These are phyloP conservation scores for Whitmania pigra DNA, from an alignment of 1,140 invertebrate species.

Conservation along the genomic window DNA sequence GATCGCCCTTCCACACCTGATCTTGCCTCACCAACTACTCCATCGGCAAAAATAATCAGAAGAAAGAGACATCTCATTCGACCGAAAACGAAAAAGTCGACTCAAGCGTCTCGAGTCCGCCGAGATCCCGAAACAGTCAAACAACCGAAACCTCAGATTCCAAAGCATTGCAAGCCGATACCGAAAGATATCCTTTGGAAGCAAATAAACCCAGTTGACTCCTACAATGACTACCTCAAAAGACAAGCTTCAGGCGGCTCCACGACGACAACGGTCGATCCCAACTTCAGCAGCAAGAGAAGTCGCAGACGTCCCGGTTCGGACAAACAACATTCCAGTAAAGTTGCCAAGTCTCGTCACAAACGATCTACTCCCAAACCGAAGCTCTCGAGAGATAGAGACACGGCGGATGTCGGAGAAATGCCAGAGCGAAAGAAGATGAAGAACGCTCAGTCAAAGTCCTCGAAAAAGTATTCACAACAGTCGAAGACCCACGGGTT, in stretches of 20 bases:
- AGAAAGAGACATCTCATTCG: too few species aligned
- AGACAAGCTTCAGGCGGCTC: too few species aligned
- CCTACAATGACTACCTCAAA: conserved; percentile 7
- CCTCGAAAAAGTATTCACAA: too few species aligned
- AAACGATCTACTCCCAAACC: neutral
- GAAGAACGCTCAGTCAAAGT: too few species aligned
- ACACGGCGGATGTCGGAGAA: neutral
- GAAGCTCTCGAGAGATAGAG: neutral
- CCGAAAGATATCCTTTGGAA: conserved; percentile 12
- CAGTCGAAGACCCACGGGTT: too few species aligned
- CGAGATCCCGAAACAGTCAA: too few species aligned
- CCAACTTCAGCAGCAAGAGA: neutral
- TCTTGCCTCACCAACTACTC: too few species aligned
- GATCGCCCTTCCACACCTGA: too few species aligned
- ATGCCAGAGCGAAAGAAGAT: too few species aligned
- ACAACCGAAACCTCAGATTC: neutral
- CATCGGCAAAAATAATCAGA: too few species aligned
- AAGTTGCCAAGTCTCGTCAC: neutral
- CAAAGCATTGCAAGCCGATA: conserved; percentile 7
- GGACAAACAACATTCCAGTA: neutral
- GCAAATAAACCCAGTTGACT: neutral
- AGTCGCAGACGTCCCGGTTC: neutral
- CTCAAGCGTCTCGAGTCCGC: too few species aligned
- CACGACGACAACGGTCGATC: neutral
- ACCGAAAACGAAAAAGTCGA: too few species aligned